These are phyloP conservation scores for Phalacrocorax brasilianus DNA, from an alignment of 2,113 vertebrate genomes.

Conservation along the genomic window DNA sequence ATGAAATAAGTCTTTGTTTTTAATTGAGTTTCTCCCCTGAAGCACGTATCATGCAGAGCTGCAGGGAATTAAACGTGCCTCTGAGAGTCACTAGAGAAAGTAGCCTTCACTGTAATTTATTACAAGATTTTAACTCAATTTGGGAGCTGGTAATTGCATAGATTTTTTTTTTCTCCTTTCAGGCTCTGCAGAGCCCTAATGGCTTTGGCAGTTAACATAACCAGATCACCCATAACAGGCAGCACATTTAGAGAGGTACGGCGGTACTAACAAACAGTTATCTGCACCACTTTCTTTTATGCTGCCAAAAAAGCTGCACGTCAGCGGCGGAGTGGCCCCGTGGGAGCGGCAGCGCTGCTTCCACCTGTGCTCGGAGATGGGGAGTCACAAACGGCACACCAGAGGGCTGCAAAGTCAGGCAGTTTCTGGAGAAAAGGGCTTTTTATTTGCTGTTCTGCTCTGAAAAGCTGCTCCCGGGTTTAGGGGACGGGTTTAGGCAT, in stretches of 20 bases:
- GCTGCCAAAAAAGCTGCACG: background rate
- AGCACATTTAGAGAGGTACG: background rate
- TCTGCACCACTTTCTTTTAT: background rate
- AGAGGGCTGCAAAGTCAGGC: fast-evolving
- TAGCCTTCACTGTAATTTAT: slow-evolving; percentile 8
- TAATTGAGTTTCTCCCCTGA: slow-evolving; percentile 22
- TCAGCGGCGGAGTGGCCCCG: fast-evolving
- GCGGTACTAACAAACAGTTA: fast-evolving
- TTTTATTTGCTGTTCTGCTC: background rate
- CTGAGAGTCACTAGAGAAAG: background rate
- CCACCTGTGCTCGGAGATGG: fast-evolving
- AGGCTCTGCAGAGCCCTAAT: background rate
- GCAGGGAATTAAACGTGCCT: background rate
- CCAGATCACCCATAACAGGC: background rate
- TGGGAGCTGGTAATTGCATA: slow-evolving; percentile 2
- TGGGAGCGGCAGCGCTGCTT: background rate
- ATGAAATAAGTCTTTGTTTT: background rate
- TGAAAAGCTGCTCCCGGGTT: fast-evolving
- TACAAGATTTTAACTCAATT: slow-evolving; percentile 32
- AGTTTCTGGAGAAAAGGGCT: background rate
- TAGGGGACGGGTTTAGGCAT: background rate
- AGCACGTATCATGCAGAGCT: background rate
- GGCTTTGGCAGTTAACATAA: slow-evolving; percentile 41
- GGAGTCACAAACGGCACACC: background rate
- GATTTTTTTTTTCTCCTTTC: background rate